Base-by-base conservation (phyloP, 2,113 vertebrate genomes). In the Ursus arctos region DNA sequence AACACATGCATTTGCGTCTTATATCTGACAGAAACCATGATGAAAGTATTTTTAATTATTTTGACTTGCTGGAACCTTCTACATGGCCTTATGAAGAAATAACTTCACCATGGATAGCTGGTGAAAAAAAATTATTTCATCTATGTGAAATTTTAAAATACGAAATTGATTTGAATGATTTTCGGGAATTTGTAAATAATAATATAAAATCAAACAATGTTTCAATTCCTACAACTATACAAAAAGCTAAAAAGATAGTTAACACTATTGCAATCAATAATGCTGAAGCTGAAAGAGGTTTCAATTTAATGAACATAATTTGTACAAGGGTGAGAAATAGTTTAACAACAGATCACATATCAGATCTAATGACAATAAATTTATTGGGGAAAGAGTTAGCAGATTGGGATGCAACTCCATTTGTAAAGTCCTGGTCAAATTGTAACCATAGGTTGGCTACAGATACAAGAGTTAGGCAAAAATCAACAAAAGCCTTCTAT, bases 391-490 rank as follows among this genome's bases (percentile, higher is more conserved):
- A 91, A 79, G 69, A 96, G 16, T 91, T 94, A 96, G 79, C 67
- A 63, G 94, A 88, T 84, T 92, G 94, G 87, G 77, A 94, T 88
- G 82, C 91, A 79, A 88, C 82, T 91, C 91, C 82, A 26, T 95
- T 95, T 96, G 69, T 97, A 91, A 95, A 85, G 57, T 95, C 94
- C 69, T 92, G 83, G 88, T 96, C 92, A 92, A 80, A 94, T 51
- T 94, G 91, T 49, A 88, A 81, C 33, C 79, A 89, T 63, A 89
- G 63, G 33, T 80, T 94, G 40, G 79, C 92, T 85, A 80, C 55
- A 51, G 92, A 92, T 67, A 94, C 2, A 15, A 87, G 88, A 92
- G 59, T 94, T 91, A 0, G 31, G 53, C 95, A 94, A 63, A 94
- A 92, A 53, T 71, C 53, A 69, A n/a, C 85, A 59, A 87, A 91